Conservation (phyloP, 2,113 vertebrate species). For the Platysternon megacephalum region DNA sequence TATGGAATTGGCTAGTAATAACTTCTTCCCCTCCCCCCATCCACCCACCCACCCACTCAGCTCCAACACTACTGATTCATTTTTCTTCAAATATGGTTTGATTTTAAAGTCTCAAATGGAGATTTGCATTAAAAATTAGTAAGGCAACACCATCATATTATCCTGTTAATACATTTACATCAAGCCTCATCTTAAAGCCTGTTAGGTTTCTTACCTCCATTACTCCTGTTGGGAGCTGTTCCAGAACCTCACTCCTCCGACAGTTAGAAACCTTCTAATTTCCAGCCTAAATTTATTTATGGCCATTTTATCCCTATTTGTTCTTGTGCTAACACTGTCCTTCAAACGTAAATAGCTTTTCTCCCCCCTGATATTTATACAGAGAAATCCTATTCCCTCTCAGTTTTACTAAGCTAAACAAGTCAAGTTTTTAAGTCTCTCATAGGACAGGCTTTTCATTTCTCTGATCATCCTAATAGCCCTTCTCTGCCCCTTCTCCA, state of each 20-base stretch:
- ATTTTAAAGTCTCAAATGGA: not conserved
- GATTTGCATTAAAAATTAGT: not conserved
- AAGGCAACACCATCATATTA: no score
- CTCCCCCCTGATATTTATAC: not conserved
- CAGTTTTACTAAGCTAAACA: not conserved
- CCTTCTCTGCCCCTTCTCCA: not conserved
- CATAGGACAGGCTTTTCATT: not conserved
- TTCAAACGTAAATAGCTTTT: not conserved
- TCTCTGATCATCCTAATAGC: not conserved
- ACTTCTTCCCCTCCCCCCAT: no score
- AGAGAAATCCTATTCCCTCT: not conserved
- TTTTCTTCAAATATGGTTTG: not conserved
- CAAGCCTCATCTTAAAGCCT: no score
- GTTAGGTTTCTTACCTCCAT: no score
- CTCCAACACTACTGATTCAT: not conserved
- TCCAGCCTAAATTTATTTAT: no score
- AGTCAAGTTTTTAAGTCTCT: not conserved
- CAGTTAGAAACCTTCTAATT: no score
- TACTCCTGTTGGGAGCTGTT: no score
- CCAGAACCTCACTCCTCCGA: no score
- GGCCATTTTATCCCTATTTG: not conserved
- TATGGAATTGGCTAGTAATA: not conserved
- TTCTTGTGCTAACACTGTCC: not conserved
- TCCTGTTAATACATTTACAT: no score
- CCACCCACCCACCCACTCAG: no score